Percentiles rank a stretch among this genome's conserved stretches.
These are phyloP conservation scores for Neria commutata DNA, from an alignment of 2,888 invertebrate species.

Conservation along the genomic window DNA sequence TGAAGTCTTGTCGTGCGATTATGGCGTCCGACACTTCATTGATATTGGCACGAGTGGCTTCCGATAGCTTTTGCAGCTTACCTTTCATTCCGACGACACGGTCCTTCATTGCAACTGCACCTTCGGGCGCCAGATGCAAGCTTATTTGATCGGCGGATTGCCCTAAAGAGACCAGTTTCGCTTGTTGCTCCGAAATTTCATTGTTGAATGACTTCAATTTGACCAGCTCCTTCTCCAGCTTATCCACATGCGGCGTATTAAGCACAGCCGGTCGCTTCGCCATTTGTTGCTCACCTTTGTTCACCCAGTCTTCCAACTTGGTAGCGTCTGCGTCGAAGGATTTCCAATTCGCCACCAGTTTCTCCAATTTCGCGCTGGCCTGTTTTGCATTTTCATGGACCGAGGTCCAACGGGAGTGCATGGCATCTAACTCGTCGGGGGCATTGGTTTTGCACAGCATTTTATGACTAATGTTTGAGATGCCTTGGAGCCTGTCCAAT, in stretches of 20 bases:
- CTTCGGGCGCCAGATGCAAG: conserved; percentile 79
- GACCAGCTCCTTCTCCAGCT: conserved; percentile 77
- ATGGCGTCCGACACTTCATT: conserved; percentile 83
- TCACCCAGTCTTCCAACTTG: conserved; percentile 79
- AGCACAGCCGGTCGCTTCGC: conserved; percentile 67
- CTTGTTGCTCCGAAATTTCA: conserved; percentile 84
- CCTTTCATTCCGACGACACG: conserved; percentile 77
- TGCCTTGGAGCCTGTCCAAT: conserved; percentile 74
- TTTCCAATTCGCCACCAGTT: conserved; percentile 79
- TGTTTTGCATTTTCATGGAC: conserved; percentile 82
- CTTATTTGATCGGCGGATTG: conserved; percentile 82
- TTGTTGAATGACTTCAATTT: conserved; percentile 81
- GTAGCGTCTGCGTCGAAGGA: conserved; percentile 79
- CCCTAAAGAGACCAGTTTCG: conserved; percentile 78
- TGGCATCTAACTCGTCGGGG: conserved; percentile 83
- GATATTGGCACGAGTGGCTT: conserved; percentile 75
- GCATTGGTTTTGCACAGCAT: conserved; percentile 77
- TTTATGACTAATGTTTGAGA: conserved; percentile 76
- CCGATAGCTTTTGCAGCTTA: conserved; percentile 76
- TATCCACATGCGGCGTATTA: conserved; percentile 75
- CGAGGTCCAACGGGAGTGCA: conserved; percentile 83
- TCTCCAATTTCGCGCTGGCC: conserved; percentile 78
- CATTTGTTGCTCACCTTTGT: conserved; percentile 69
- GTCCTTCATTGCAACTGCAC: conserved; percentile 73
- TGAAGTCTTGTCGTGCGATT: conserved; percentile 81